These are phyloP conservation scores for Gonioctena quinquepunctata DNA, from an alignment of 1,140 invertebrate species.

Conservation along the genomic window DNA sequence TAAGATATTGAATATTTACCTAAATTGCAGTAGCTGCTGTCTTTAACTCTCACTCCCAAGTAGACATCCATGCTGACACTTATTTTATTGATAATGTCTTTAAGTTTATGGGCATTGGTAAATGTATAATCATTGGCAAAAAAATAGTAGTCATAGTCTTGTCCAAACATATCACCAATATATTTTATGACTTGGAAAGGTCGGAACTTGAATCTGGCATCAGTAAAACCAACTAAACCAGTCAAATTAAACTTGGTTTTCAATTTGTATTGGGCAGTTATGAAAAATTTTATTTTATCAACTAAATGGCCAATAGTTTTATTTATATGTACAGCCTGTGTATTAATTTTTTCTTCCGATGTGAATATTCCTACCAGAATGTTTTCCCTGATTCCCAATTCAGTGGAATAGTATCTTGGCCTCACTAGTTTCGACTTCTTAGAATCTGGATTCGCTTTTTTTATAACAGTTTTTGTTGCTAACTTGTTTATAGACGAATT, in stretches of 20 bases:
- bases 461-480: slow-evolving; percentile 24
- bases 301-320: slow-evolving; percentile 78
- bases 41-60: slow-evolving; percentile 64
- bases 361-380: slow-evolving; percentile 85
- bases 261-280: slow-evolving; percentile 66
- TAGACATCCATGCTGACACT: slow-evolving; percentile 83
- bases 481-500: slow-evolving; percentile 32
- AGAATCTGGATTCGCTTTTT: slow-evolving; percentile 29
- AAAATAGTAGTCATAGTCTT: slow-evolving; percentile 90
- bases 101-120: slow-evolving; percentile 73
- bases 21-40: slow-evolving; percentile 66
- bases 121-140: slow-evolving; percentile 81
- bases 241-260: slow-evolving; percentile 71
- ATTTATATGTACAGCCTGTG: slow-evolving; percentile 76
- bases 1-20: slow-evolving; percentile 58
- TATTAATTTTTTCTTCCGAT: slow-evolving; percentile 70
- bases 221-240: slow-evolving; percentile 80
- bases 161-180: slow-evolving; percentile 83
- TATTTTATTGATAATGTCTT: slow-evolving; percentile 72
- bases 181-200: slow-evolving; percentile 88
- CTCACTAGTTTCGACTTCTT: slow-evolving; percentile 62
- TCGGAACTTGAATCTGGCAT: slow-evolving; percentile 71
- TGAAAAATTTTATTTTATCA: slow-evolving; percentile 77
- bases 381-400: slow-evolving; percentile 87
- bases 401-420: slow-evolving; percentile 89